These are phyloP conservation scores for Lysandra coridon DNA, from an alignment of 2,888 invertebrate species.

Conservation along the genomic window DNA sequence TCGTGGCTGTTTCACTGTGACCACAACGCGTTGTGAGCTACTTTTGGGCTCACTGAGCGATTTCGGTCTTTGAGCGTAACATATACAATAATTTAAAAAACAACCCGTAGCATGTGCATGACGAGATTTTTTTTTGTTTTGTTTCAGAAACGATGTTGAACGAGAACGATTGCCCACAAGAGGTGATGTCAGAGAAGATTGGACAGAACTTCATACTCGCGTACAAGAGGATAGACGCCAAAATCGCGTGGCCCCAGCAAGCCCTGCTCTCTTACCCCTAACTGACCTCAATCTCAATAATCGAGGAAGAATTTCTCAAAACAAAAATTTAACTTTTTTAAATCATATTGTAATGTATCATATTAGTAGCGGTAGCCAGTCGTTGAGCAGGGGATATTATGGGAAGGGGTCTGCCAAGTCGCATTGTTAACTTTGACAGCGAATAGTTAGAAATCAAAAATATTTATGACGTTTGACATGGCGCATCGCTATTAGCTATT, in stretches of 20 bases:
- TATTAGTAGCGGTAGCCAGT: slow-evolving; percentile 32
- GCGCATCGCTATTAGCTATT: neutral
- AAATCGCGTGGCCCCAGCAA: slow-evolving; percentile 96
- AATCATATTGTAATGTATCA: slow-evolving; percentile 16
- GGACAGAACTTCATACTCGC: slow-evolving; percentile 95
- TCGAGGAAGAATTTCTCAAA: slow-evolving; percentile 29
- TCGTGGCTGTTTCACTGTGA: no score
- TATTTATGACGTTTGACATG: neutral
- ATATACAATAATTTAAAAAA: no score
- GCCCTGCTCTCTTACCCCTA: slow-evolving; percentile 72
- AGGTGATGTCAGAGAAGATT: slow-evolving; percentile 86
- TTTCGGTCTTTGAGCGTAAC: no score
- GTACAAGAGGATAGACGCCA: slow-evolving; percentile 96
- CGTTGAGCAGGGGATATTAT: neutral
- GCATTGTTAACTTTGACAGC: neutral
- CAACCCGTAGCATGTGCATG: no score
- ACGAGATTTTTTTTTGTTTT: slow-evolving; percentile 26
- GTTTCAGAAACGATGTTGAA: slow-evolving; percentile 92
- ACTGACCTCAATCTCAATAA: slow-evolving; percentile 37
- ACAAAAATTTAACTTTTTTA: slow-evolving; percentile 29
- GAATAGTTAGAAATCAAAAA: neutral
- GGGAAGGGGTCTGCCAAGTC: neutral
- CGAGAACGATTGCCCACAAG: slow-evolving; percentile 95
- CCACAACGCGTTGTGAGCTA: no score
- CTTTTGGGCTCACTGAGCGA: no score